Evolutionary conservation across 2,113 vertebrate species (phyloP), one percentile per base, ranked within the genome.

Genomic region (Cacatua alba): DNA sequence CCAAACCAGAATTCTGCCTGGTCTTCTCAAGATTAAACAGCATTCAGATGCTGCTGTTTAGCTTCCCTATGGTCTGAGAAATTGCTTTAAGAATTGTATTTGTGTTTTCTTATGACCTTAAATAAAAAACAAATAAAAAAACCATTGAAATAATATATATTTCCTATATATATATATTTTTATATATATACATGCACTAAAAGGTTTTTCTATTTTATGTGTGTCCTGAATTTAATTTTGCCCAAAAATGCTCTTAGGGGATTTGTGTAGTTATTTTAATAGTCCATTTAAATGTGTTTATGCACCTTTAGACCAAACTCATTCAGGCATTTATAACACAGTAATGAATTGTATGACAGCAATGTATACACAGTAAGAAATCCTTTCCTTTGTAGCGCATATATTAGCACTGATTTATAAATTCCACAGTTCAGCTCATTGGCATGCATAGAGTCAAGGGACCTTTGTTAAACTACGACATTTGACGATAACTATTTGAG

Each of bases 331-430:
- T 97, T 94, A 93, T 44, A 87, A 55, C 74, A 48, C 71, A 13
- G 76, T 91, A 90, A 95, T 95, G 68, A 96, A 93, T 63, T 92
- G 65, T 84, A 70, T 92, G 93, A 86, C 94, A 97, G 87, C 88
- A 71, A 19, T 18, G 33, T 79, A 94, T 72, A 95, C 60, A 88
- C 33, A 92, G 84, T 92, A 82, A 85, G n/a, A 95, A 96, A 92
- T 35, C 80, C 74, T 71, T 64, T 74, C 82, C 81, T 89, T 96
- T 86, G 37, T 59, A 82, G 35, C 75, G 87, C 85, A 51, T 33
- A 28, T 82, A 89, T 96, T 90, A 96, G 26, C 63, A 92, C 53
- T 9, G n/a, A 88, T 80, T 95, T 87, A 74, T 51, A 92, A 95
- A 94, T 82, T 87, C 84, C 95, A 70, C 68, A n/a, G 23, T 83